phyloP scores from a whole-genome alignment of 2,888 invertebrate species.

The Papilio protenor region DNA sequence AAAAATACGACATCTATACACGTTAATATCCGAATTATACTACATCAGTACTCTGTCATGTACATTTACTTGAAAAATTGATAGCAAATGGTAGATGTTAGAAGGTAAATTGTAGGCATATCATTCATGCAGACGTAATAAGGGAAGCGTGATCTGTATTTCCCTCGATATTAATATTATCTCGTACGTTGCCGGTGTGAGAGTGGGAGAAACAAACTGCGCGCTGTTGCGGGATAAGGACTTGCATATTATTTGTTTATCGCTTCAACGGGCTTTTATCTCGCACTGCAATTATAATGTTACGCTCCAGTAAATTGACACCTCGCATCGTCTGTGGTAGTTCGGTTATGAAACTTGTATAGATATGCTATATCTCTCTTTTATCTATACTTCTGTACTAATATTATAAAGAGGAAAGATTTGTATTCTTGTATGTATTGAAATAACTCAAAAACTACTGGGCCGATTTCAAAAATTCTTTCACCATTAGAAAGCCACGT shows the following conservation, averaged over 20 bases:
- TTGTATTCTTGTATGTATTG: no score
- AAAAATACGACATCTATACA: no score
- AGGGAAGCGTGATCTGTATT: conserved; percentile 24
- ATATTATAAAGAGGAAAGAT: no score
- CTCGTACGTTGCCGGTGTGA: background rate
- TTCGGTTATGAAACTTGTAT: background rate
- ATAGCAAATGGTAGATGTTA: conserved; percentile 1
- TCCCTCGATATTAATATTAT: conserved; percentile 29
- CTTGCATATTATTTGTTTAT: conserved; percentile 38
- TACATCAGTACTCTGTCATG: background rate
- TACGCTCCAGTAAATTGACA: conserved; percentile 29
- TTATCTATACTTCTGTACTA: no score
- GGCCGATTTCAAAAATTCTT: no score
- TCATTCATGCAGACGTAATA: conserved; percentile 21
- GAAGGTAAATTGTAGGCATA: conserved; percentile 11
- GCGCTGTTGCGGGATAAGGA: conserved; percentile 30
- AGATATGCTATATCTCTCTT: no score
- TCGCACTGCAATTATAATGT: conserved; percentile 39
- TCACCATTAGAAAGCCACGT: no score
- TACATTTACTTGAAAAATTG: background rate
- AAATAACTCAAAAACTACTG: no score
- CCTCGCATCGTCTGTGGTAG: background rate
- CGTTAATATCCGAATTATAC: background rate
- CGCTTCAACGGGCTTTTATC: conserved; percentile 33
- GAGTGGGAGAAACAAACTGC: conserved; percentile 22